A percentile compares a stretch with the other conserved stretches of the same genome.
phyloP scores from a whole-genome alignment of 2,113 vertebrate species.

The Seriola rivoliana region DNA sequence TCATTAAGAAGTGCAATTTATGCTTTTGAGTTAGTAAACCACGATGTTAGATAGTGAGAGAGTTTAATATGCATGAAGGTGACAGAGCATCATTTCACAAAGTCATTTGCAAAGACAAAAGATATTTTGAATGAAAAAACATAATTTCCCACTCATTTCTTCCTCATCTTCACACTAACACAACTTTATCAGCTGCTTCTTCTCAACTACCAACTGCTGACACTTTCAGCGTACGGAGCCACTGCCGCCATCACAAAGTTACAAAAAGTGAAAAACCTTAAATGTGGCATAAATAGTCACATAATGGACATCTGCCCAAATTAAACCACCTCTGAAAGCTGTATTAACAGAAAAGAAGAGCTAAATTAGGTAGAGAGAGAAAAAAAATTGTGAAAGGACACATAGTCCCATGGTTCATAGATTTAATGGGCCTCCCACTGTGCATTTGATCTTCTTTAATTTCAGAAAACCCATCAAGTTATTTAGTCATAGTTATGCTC shows the following conservation, averaged over 20 bases:
- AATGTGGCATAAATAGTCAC: neutral
- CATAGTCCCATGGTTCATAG: constrained; percentile 5
- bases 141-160: neutral
- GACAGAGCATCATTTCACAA: constrained; percentile 26
- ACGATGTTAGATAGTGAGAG: constrained; percentile 44
- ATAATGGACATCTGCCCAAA: neutral
- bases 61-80: constrained; percentile 52
- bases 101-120: constrained; percentile 40
- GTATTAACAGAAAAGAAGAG: constrained; percentile 17
- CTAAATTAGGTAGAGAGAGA: constrained; percentile 13
- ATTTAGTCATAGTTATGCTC: constrained; percentile 51
- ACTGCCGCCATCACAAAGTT: neutral
- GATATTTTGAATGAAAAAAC: constrained; percentile 36
- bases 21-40: constrained; percentile 27
- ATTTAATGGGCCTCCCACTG: constrained; percentile 21
- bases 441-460: constrained; percentile 59
- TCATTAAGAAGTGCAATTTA: constrained; percentile 55
- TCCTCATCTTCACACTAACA: neutral
- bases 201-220: neutral
- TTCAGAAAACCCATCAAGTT: constrained; percentile 49
- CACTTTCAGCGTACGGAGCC: neutral
- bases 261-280: neutral
- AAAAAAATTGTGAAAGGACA: neutral
- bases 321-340: neutral
- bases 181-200: neutral